A percentile compares a stretch with the other conserved stretches of the same genome.
These are phyloP conservation scores for Sebastes dallii DNA, from an alignment of 2,797 vertebrate species.

Conservation along the genomic window DNA sequence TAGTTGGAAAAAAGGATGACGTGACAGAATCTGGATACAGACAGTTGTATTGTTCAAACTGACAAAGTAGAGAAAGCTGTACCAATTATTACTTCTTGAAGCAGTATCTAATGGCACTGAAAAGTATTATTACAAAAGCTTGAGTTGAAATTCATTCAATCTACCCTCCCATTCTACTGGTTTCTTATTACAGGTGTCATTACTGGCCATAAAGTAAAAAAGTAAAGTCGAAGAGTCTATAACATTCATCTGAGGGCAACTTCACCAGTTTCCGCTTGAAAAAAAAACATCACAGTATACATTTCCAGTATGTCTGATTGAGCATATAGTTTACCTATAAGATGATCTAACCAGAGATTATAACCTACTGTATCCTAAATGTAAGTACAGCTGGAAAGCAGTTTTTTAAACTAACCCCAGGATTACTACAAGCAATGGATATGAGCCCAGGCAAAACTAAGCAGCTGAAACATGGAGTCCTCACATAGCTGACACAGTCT, in stretches of 20 bases:
- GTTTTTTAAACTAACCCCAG: constrained; percentile 31
- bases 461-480: constrained; percentile 35
- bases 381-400: constrained; percentile 44
- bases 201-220: constrained; percentile 71
- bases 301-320: constrained; percentile 49
- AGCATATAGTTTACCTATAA: constrained; percentile 35
- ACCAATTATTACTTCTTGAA: constrained; percentile 51
- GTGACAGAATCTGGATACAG: constrained; percentile 28
- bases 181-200: constrained; percentile 54
- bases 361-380: constrained; percentile 36
- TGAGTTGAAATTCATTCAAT: constrained; percentile 43
- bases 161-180: constrained; percentile 39
- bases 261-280: constrained; percentile 40
- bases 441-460: constrained; percentile 27
- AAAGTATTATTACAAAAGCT: constrained; percentile 69
- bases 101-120: constrained; percentile 45
- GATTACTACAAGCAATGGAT: constrained; percentile 39
- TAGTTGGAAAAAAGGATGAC: constrained; percentile 43
- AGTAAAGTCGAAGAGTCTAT: constrained; percentile 18
- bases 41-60: constrained; percentile 40
- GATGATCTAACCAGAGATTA: constrained; percentile 34
- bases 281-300: constrained; percentile 62
- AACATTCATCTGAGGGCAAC: constrained; percentile 60
- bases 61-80: constrained; percentile 51
- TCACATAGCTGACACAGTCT: constrained; percentile 37